phyloP scores from a whole-genome alignment of 2,113 vertebrate species.

The Gavia stellata region DNA sequence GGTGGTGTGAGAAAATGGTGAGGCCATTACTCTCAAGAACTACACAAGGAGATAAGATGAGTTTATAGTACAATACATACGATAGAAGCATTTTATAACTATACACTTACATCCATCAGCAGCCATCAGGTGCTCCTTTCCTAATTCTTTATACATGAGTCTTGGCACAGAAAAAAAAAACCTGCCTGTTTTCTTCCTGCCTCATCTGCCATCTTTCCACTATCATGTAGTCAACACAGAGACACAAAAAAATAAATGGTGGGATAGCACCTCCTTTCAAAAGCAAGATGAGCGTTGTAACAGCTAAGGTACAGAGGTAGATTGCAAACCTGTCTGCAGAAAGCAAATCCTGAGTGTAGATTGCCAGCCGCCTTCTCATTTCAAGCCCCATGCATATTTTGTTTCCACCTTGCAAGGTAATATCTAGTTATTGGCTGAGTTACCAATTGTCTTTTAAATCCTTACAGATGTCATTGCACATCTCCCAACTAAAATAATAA shows the following conservation, averaged over 20 bases:
- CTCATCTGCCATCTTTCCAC: neutral
- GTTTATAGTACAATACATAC: neutral
- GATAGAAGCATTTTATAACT: neutral
- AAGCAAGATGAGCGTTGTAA: neutral
- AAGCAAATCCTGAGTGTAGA: neutral
- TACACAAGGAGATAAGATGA: neutral
- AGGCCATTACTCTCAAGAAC: neutral
- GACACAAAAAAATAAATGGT: neutral
- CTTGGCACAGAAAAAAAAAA: neutral
- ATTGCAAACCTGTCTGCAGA: neutral
- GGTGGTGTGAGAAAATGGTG: neutral
- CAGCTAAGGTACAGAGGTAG: neutral
- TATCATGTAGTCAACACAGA: neutral
- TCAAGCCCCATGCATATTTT: neutral
- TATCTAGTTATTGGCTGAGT: neutral
- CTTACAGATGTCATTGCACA: neutral
- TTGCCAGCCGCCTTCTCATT: neutral
- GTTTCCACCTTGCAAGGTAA: neutral
- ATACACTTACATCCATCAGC: neutral
- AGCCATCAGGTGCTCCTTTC: neutral
- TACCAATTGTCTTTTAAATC: constrained; percentile 7
- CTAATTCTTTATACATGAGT: neutral
- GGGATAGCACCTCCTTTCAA: neutral
- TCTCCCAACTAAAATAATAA: constrained; percentile 38
- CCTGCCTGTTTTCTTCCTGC: neutral